Evolutionary conservation across 2,888 invertebrate genomes (phyloP).

Genomic region (Glaucopsyche alexis): DNA sequence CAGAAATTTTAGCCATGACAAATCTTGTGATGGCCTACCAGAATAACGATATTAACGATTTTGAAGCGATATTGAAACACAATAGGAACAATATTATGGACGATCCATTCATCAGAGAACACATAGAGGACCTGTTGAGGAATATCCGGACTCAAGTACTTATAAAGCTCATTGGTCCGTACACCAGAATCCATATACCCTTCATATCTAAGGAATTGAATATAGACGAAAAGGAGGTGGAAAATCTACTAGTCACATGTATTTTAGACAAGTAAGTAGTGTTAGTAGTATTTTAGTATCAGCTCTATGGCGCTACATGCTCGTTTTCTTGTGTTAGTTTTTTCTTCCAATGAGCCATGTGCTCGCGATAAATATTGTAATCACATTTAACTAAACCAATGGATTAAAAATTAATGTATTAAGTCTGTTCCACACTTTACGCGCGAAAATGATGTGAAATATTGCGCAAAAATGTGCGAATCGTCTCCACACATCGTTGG

Average conservation of each 20-base stretch:
- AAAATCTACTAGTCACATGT: slow-evolving; percentile 97
- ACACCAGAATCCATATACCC: slow-evolving; percentile 98
- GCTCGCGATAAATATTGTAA: no score
- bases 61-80: slow-evolving; percentile 96
- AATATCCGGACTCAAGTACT: slow-evolving; percentile 98
- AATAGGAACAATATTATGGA: slow-evolving; percentile 97
- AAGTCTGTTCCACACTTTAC: no score
- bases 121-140: slow-evolving; percentile 97
- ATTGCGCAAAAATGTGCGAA: no score
- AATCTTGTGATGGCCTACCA: slow-evolving; percentile 98
- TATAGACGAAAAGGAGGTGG: slow-evolving; percentile 96
- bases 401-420: no score
- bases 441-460: no score
- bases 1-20: slow-evolving; percentile 99
- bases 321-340: no score
- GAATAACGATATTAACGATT: slow-evolving; percentile 98
- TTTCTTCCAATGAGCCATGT: no score
- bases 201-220: slow-evolving; percentile 97
- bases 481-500: no score
- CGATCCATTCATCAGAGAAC: slow-evolving; percentile 98
- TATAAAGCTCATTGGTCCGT: slow-evolving; percentile 97
- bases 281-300: background rate
- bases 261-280: slow-evolving; percentile 95
- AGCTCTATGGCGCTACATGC: background rate
- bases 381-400: no score